Evolutionary conservation across 2,888 invertebrate genomes (phyloP), one percentile per base, ranked within the genome.

Genomic region (Geophilus truncorum): DNA sequence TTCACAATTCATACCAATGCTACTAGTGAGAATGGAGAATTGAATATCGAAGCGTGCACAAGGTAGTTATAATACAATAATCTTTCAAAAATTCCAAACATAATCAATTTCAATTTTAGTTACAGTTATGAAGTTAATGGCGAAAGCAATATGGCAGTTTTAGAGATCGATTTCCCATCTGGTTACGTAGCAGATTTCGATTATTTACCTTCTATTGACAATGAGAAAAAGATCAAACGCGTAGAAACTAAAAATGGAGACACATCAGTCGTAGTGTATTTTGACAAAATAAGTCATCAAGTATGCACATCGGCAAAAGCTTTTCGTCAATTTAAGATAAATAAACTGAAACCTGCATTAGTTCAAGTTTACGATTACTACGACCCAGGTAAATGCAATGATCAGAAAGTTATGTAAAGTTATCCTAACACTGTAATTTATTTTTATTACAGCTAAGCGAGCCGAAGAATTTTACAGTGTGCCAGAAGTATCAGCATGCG

Each of bases 301-400:
- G 76, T 75, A 4, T 81, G 81, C 25, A 25, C 62, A 75, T 4
- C 51, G 9, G 76, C 51, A 9, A 76, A 28, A 75, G 94, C 94
- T 6, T 92, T 92, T 84, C 91, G 94, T 84, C 93, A 93, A 0
- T 92, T 94, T 86, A 93, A 93, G 85, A 93, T 95, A 15, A 94
- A 94, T 3, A 91, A 93, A 78, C 94, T 96, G 84, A 93, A 94
- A 82, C 93, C 96, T 6, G 95, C 93, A 30, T 91, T 93, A 84
- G 94, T 96, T 82, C 91, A 92, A 76, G 90, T 97, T 70, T 93
- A 92, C 84, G 97, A 98, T 86, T 94, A 97, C 84, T 97, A 96
- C 85, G 96, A 97, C 86, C 93, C 93, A 82, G 93, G 96, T 95
- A 86, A 92, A 25, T 7, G 2, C 45, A 78, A 1, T 36, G 12